Base-by-base conservation (phyloP, 2,797 vertebrate species). In the Pangasius djambal region DNA sequence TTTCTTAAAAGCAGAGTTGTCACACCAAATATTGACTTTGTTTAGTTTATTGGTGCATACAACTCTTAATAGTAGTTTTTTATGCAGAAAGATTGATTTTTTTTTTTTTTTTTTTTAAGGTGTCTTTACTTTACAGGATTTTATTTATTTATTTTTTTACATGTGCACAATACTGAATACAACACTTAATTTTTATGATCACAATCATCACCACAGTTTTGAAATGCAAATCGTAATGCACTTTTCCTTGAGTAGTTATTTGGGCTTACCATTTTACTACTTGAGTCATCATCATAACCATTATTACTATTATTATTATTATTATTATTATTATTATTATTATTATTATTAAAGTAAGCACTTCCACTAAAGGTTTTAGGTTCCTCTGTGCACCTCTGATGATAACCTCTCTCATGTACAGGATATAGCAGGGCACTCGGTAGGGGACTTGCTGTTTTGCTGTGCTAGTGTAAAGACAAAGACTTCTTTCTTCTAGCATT, bases 401-500 rank as follows among this genome's bases (percentile, higher is more conserved):
- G 74, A 77, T 6, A 50, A 2, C 48, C 50, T 59, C 31, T 6
- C n/a, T 79, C 16, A 31, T 18, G 22, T 87, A 85, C 22, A 67
- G 55, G 61, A 88, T 67, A n/a, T 40, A 70, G 44, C 85, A 85
- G 34, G 5, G 13, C 44, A 44, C 1, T 48, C 18, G 31, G 34
- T 83, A 89, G 22, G 48, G 67, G 52, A 61, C 74, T 55, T 28
- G 4, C 48, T 44, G 34, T 81, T 74, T 44, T 34, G n/a, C 81
- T 85, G 34, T 61, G 34, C 10, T 70, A 34, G 20, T 72, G 48
- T 85, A 70, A 37, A 28, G 59, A 91, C 89, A 89, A 89, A 89
- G 78, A 48, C 18, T 20, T 84, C 65, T 72, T 91, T 89, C 87
- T 90, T 57, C 59, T 82, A 61, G 55, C 28, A 48, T 61, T n/a